Evolutionary conservation across 2,888 invertebrate genomes (phyloP), one percentile per base, ranked within the genome.

Genomic region (Netelia melanura): DNA sequence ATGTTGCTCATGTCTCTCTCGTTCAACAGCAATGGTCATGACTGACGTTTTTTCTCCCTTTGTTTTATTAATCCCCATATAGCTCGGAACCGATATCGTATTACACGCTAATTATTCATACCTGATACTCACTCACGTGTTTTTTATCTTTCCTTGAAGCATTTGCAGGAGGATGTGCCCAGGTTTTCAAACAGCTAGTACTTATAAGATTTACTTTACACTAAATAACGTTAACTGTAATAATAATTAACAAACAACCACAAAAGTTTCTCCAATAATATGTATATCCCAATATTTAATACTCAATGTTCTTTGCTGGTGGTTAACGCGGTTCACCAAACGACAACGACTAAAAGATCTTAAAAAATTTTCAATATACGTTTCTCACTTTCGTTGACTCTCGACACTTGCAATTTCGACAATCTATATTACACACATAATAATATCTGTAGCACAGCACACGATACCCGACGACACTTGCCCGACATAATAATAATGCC

Each of bases 101-200:
- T 89, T 86, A 91, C 90, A 91, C 89, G 89, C 87, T 91, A 90
- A 91, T 89, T 86, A 89, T 70, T 68, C 67, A 90, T 92, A 89
- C 87, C 87, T 91, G 89, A 90, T 92, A 92, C 91, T 92, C 90
- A 90, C 89, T 91, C 90, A 92, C 91, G 89, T 92, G 91, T 93
- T 93, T 93, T 87, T 87, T 93, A 89, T 93, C 92, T 93, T 90
- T 89, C 89, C 88, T 90, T 91, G 91, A 93, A 92, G 93, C 94
- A 93, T 93, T 94, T 94, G 92, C 94, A 94, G 94, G 94, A 93
- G 93, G 93, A 93, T 93, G 87, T 88, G 92, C 91, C 92, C 94
- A 94, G 94, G 93, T 94, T 94, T 93, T 92, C 90, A 90, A 92
- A 92, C 92, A 92, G 90, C 91, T 93, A 93, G 92, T 92, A 91